These are phyloP conservation scores for Barbus barbus DNA, from an alignment of 2,113 vertebrate species.

Conservation along the genomic window DNA sequence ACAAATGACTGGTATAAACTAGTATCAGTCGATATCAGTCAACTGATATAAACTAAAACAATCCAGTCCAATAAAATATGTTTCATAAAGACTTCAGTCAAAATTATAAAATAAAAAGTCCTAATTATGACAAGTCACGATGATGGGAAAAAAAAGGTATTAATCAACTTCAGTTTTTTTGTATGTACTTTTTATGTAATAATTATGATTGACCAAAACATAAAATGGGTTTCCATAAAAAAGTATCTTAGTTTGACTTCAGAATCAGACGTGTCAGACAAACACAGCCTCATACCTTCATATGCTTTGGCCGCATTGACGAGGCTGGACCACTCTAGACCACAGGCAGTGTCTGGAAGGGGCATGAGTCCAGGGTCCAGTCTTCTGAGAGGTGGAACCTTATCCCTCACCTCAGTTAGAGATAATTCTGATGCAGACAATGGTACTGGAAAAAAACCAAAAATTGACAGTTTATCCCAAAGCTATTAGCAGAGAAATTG, in stretches of 20 bases:
- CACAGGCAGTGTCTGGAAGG: conserved; percentile 84
- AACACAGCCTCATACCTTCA: conserved; percentile 77
- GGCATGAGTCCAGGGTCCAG: conserved; percentile 88
- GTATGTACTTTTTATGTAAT: neutral
- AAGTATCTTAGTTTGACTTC: neutral
- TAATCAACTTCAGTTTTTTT: neutral
- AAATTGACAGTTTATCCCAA: neutral
- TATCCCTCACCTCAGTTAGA: conserved; percentile 80
- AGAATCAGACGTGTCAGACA: no score
- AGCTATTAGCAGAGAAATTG: neutral
- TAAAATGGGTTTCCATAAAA: neutral
- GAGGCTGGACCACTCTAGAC: conserved; percentile 90
- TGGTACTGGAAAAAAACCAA: conserved; percentile 67
- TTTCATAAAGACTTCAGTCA: no score
- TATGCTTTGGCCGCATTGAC: conserved; percentile 89
- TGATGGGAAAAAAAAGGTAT: neutral
- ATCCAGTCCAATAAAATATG: no score
- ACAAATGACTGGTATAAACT: no score
- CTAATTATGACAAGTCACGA: no score
- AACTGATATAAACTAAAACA: no score
- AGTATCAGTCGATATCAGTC: no score
- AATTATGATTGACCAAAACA: neutral
- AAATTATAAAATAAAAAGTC: no score
- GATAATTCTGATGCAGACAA: conserved; percentile 86
- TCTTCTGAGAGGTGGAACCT: conserved; percentile 75